Base-by-base conservation (phyloP, 2,888 invertebrate genomes). In the Chironomus riparius region DNA sequence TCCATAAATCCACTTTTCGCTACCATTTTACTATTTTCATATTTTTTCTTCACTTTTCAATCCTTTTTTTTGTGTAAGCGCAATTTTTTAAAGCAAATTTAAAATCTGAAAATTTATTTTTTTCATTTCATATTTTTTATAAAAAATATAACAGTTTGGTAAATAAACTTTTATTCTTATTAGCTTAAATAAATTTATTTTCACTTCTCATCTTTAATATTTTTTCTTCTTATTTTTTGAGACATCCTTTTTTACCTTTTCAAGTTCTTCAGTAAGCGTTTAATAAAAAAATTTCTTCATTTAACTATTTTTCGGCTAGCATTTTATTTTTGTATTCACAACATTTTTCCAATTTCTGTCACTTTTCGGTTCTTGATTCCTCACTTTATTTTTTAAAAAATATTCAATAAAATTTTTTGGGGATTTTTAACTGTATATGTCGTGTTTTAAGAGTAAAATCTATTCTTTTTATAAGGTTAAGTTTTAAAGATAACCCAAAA, bases 71-170 rank as follows among this genome's bases (percentile, higher is more conserved):
- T 13, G 15, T 12, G 62, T 62, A 65, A 65, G 62, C 62, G 24
- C 21, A 12, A 22, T 65, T 21, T 22, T 65, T 24, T 65, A 24
- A n/a, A n/a, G 65, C 65, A 65, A 65, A 65, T 24, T 68, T 48
- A 68, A 68, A 65, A 47, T 68, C 12, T 70, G n/a, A 72, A 38
- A 38, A 38, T 38, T 38, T 38, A 38, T 38, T 28, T 24, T 28
- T 28, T 5, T 28, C 28, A 28, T 28, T 38, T 38, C 38, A 38
- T 10, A 38, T 68, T 65, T 68, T 3, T 68, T 68, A 74, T 68
- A 74, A 74, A 74, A 38, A 62, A 74, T 74, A 62, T 65, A 47
- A 74, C 62, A 71, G 71, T 56, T 56, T 21, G 13, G 72, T 73
- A 73, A 73, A 73, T 73, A 73, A 73, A 73, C 28, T 62, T 73